Evolutionary conservation across 2,797 vertebrate genomes (phyloP).

Genomic region (Tinamus major): DNA sequence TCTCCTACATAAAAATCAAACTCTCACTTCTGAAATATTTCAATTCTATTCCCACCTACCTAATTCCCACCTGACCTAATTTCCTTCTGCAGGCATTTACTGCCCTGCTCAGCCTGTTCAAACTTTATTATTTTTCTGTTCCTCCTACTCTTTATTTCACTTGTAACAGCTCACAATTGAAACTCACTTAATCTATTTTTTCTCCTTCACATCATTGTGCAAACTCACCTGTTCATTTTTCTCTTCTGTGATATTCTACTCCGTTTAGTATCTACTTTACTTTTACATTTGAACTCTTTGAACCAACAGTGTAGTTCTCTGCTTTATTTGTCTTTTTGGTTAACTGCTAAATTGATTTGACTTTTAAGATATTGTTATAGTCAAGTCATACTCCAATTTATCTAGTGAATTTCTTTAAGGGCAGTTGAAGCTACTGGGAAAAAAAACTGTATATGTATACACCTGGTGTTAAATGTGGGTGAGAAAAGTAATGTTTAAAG

Average conservation of each 20-base stretch:
- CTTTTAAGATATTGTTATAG: background rate
- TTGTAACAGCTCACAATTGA: slow-evolving; percentile 41
- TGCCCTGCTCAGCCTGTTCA: background rate
- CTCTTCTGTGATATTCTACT: background rate
- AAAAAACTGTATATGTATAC: background rate
- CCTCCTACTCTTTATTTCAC: slow-evolving; percentile 45
- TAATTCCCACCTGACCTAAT: slow-evolving; percentile 21
- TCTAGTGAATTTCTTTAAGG: background rate
- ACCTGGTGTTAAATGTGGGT: background rate
- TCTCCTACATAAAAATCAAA: slow-evolving; percentile 41
- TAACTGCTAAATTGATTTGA: background rate
- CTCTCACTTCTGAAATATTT: slow-evolving; percentile 21
- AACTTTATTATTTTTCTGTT: slow-evolving; percentile 11
- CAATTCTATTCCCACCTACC: background rate
- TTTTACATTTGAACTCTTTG: background rate
- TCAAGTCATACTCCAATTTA: background rate
- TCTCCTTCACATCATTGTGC: background rate
- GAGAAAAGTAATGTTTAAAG: background rate
- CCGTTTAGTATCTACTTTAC: background rate
- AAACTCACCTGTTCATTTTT: slow-evolving; percentile 3
- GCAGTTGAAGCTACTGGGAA: background rate
- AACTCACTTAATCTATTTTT: slow-evolving; percentile 32
- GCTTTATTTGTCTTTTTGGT: background rate
- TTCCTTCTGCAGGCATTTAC: background rate
- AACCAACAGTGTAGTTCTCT: background rate